A percentile compares a stretch with the other conserved stretches of the same genome.
Conservation (phyloP, 2,888 invertebrate genomes). For the Sarcophaga subvicina region DNA sequence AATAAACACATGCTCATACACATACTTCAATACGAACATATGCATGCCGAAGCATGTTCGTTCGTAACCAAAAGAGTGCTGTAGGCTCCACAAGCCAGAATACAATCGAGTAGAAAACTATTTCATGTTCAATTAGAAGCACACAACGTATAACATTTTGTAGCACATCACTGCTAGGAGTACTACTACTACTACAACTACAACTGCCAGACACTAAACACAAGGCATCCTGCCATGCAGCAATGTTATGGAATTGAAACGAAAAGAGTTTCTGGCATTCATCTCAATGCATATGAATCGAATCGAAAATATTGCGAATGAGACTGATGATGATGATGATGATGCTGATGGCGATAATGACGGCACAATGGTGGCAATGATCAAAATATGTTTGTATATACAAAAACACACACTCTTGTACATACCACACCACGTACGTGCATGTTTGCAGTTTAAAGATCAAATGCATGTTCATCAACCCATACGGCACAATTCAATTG, state of each 20-base stretch:
- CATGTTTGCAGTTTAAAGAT: conserved; percentile 28
- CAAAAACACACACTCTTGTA: not conserved
- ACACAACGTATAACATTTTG: conserved; percentile 12
- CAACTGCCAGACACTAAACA: not conserved
- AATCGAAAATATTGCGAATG: not conserved
- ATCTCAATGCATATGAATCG: not conserved
- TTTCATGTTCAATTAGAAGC: conserved; percentile 59
- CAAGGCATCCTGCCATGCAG: conserved; percentile 8
- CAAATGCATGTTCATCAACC: conserved; percentile 5
- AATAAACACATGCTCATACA: not conserved
- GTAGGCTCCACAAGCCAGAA: conserved; percentile 31
- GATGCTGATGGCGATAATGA: conserved; percentile 8
- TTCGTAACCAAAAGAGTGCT: conserved; percentile 20
- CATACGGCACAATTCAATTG: not conserved
- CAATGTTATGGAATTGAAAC: not conserved
- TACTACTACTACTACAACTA: not conserved
- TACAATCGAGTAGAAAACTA: conserved; percentile 47
- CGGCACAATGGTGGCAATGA: not conserved
- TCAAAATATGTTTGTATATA: not conserved
- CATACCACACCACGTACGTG: not conserved
- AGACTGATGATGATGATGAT: not conserved
- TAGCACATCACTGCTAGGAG: conserved; percentile 14
- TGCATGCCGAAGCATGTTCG: not conserved
- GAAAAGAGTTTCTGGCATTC: not conserved
- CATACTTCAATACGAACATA: not conserved